A percentile compares a stretch with the other conserved stretches of the same genome.
Conservation (phyloP, 1,140 invertebrate species). For the Drosophila serrata region DNA sequence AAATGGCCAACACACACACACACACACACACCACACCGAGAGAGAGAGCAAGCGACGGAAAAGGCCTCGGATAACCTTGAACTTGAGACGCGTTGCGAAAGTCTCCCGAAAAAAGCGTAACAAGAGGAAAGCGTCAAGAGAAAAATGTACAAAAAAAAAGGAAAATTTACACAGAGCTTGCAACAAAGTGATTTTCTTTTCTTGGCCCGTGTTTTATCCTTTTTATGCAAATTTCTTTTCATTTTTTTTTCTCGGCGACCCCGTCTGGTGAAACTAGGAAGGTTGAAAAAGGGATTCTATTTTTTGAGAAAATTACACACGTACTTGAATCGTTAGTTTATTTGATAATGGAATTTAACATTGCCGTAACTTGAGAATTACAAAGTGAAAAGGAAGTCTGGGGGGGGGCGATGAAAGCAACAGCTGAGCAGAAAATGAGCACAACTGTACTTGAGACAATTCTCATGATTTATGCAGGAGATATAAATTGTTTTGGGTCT, state of each 20-base stretch:
- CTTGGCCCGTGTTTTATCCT: slow-evolving; percentile 17
- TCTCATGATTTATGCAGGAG: slow-evolving; percentile 22
- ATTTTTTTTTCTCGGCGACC: slow-evolving; percentile 23
- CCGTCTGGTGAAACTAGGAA: slow-evolving; percentile 23
- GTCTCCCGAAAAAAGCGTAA: slow-evolving; percentile 49
- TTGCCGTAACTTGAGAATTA: slow-evolving; percentile 8
- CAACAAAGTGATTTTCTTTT: slow-evolving; percentile 47
- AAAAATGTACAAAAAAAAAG: slow-evolving; percentile 24
- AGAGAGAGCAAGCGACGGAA: slow-evolving; percentile 28
- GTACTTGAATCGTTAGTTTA: slow-evolving; percentile 68
- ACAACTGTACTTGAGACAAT: slow-evolving; percentile 49
- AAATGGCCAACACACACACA: slow-evolving; percentile 22
- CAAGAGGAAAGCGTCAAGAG: slow-evolving; percentile 49
- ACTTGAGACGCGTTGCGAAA: slow-evolving; percentile 55
- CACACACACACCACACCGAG: neutral
- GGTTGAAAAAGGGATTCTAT: slow-evolving; percentile 26
- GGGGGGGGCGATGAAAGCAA: slow-evolving; percentile 6
- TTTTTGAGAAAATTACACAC: slow-evolving; percentile 55
- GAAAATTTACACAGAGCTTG: slow-evolving; percentile 43
- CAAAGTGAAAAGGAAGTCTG: neutral
- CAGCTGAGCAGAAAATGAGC: slow-evolving; percentile 48
- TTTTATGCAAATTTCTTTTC: slow-evolving; percentile 33
- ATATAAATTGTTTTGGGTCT: slow-evolving; percentile 15
- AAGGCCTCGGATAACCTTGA: slow-evolving; percentile 58
- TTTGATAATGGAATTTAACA: slow-evolving; percentile 65